Base-by-base conservation (phyloP, 30 jellyfish, hydroid and myxozoan species). In the Nemopilema nomurai region DNA sequence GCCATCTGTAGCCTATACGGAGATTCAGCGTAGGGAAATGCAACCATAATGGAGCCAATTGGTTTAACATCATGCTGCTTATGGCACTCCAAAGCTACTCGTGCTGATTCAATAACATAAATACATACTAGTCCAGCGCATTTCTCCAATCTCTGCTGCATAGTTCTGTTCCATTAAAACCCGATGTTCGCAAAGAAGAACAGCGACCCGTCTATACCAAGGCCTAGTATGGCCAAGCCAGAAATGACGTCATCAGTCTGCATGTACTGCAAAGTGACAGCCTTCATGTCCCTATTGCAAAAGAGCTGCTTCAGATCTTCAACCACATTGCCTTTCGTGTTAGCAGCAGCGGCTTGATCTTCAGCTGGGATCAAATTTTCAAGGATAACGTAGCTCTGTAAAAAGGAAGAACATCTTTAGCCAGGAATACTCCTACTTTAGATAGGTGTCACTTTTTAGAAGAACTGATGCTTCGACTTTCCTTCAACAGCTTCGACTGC, bases 201-300 rank as follows among this genome's bases (percentile, higher is more conserved):
- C 1, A 73, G 53, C 19, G 87, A 73, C 21, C 86, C 49, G 69
- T 84, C 83, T 16, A 33, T 23, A 29, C 52, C 32, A n/a, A 73
- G 18, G 81, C 93, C 65, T 17, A 72, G 68, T 1, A 84, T 66
- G 28, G 64, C 77, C 51, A 84, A 25, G 32, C 93, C 93, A 31
- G 93, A 62, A 24, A 84, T 74, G 69, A 84, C 93, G 87, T 84
- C 93, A 75, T 84, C 93, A 26, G 87, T 84, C 26, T 84, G 93
- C 93, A 74, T 71, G 76, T 29, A 84, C 23, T 84, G 63, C 87
- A 84, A 28, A 25, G 93, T 17, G 4, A 71, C 49, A 0, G n/a
- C 30, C 23, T 64, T 70, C 65, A 84, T 69, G 66, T 53, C 32
- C 16, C 31, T 26, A 67, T 57, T 74, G 81, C 93, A 84, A 49